Evolutionary conservation across 2,797 vertebrate species (phyloP).

Genomic region (Argya squamiceps): DNA sequence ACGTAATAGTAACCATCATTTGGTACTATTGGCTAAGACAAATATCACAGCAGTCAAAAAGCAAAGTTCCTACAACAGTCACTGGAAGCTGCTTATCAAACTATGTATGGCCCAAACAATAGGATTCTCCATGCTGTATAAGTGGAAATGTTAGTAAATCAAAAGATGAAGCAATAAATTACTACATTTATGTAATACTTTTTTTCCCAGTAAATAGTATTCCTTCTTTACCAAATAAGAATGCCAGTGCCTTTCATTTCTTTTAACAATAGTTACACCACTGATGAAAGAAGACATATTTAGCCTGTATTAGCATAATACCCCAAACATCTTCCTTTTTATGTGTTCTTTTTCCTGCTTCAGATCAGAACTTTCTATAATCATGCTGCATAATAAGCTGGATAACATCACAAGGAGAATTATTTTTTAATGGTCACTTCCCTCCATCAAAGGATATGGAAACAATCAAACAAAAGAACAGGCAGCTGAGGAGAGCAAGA

Average conservation of each 20-base stretch:
- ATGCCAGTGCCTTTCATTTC: background rate
- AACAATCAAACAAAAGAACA: background rate
- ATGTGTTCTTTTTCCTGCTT: background rate
- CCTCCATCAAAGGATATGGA: background rate
- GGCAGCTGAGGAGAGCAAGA: background rate
- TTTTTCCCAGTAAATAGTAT: background rate
- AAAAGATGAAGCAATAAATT: background rate
- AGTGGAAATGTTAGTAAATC: background rate
- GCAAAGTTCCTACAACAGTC: background rate
- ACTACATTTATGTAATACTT: background rate
- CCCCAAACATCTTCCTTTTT: background rate
- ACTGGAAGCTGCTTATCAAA: background rate
- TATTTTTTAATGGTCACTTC: background rate
- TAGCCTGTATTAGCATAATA: background rate
- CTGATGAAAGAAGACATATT: background rate
- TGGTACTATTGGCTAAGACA: background rate
- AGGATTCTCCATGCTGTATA: background rate
- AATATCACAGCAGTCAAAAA: background rate
- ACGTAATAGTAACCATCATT: background rate
- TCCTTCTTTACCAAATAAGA: background rate
- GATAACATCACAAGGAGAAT: background rate
- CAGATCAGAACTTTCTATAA: background rate
- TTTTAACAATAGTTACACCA: background rate
- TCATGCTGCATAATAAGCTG: background rate
- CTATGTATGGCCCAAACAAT: background rate